Percentiles rank a stretch among this genome's conserved stretches.
Conservation (phyloP, 2,797 vertebrate genomes). For the Melanotaenia maccullochi region DNA sequence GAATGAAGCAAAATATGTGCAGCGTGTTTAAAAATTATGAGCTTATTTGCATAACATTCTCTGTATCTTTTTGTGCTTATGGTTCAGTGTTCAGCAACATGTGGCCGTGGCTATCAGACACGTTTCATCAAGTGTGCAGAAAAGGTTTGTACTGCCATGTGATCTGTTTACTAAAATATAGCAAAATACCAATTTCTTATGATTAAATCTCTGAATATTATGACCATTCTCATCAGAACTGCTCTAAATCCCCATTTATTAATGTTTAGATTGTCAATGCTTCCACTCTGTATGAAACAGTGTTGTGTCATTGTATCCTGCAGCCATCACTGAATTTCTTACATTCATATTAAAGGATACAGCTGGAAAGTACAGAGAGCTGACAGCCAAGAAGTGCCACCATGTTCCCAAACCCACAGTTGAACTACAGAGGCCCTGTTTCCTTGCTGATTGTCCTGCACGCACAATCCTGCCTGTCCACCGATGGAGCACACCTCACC, state of each 20-base stretch:
- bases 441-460: slow-evolving; percentile 75
- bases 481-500: slow-evolving; percentile 51
- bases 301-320: neutral
- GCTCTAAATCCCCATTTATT: neutral
- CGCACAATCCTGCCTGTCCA: slow-evolving; percentile 50
- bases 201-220: neutral
- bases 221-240: neutral
- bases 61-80: slow-evolving; percentile 13
- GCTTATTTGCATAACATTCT: slow-evolving; percentile 3
- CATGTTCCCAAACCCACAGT: slow-evolving; percentile 82
- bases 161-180: neutral
- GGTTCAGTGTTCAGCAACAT: slow-evolving; percentile 88
- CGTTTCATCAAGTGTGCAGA: slow-evolving; percentile 88
- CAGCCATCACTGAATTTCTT: neutral
- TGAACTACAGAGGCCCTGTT: slow-evolving; percentile 84
- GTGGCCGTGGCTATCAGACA: slow-evolving; percentile 84
- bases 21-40: neutral
- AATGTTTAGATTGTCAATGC: neutral
- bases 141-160: slow-evolving; percentile 73
- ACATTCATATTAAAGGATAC: slow-evolving; percentile 61
- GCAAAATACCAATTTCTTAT: neutral
- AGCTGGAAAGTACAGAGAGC: slow-evolving; percentile 87
- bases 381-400: slow-evolving; percentile 86
- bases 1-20: slow-evolving; percentile 1
- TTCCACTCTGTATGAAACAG: neutral